These are phyloP conservation scores for Gnathonemus echidnorhynchus DNA, from an alignment of 2,113 vertebrate genomes.

Conservation along the genomic window DNA sequence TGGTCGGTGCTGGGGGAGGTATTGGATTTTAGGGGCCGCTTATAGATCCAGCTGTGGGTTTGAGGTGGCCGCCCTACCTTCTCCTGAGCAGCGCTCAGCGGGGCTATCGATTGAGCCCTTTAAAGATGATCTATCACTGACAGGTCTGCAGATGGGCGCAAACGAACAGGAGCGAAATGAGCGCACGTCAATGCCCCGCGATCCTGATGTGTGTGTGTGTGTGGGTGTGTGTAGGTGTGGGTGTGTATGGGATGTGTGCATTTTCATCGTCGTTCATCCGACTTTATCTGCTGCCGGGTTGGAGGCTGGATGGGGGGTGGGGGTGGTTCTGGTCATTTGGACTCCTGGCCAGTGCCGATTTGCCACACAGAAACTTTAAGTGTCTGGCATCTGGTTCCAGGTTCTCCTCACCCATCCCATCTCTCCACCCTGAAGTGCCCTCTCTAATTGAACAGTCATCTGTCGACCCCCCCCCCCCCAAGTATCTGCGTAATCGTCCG, in stretches of 20 bases:
- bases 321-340: conserved; percentile 25
- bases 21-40: not conserved
- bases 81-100: not conserved
- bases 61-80: not conserved
- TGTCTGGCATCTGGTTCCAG: conserved; percentile 29
- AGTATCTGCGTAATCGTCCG: conserved; percentile 37
- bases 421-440: conserved; percentile 48
- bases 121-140: conserved; percentile 52
- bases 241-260: not conserved
- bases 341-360: conserved; percentile 26
- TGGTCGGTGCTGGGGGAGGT: not conserved
- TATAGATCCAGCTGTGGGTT: not conserved
- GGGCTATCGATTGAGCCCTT: conserved; percentile 10
- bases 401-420: conserved; percentile 23
- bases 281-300: not conserved
- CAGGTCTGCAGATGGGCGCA: conserved; percentile 57
- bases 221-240: not conserved
- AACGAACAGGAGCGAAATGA: conserved; percentile 43
- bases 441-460: conserved; percentile 56
- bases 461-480: conserved; percentile 39
- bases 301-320: not conserved
- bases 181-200: conserved; percentile 18
- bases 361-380: conserved; percentile 36
- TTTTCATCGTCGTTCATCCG: not conserved
- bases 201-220: not conserved